Conservation (phyloP, 1,140 invertebrate species). For the Drosophila hydei region DNA sequence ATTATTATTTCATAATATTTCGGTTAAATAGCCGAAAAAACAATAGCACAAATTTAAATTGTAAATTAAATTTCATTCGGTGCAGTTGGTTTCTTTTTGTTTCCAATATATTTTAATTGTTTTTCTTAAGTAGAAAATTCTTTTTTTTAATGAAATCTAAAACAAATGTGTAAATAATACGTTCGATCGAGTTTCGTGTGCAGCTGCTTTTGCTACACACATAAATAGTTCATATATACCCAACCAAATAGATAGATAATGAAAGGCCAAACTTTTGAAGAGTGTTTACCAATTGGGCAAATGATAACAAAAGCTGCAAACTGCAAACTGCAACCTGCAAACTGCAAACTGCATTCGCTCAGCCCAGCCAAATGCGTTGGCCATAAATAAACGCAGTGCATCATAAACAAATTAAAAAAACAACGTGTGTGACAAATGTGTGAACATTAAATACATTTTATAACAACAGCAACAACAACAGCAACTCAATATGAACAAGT, state of each 20-base stretch:
- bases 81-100: background rate
- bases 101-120: background rate
- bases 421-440: conserved; percentile 73
- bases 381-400: conserved; percentile 25
- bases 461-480: conserved; percentile 20
- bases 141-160: conserved; percentile 10
- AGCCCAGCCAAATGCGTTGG: conserved; percentile 16
- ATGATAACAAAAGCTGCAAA: conserved; percentile 60
- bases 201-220: conserved; percentile 63
- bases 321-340: too few species aligned
- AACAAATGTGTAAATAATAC: conserved; percentile 45
- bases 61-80: background rate
- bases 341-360: conserved; percentile 48
- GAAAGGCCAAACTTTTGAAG: conserved; percentile 41
- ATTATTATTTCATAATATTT: background rate
- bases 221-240: too few species aligned
- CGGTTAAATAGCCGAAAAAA: background rate
- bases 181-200: conserved; percentile 49
- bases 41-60: background rate
- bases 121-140: background rate
- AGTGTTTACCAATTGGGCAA: conserved; percentile 61
- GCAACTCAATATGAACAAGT: background rate
- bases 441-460: conserved; percentile 77
- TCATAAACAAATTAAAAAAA: conserved; percentile 60
- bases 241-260: conserved; percentile 52